Evolutionary conservation across 2,888 invertebrate species (phyloP).

Genomic region (Creontiades dilutus): DNA sequence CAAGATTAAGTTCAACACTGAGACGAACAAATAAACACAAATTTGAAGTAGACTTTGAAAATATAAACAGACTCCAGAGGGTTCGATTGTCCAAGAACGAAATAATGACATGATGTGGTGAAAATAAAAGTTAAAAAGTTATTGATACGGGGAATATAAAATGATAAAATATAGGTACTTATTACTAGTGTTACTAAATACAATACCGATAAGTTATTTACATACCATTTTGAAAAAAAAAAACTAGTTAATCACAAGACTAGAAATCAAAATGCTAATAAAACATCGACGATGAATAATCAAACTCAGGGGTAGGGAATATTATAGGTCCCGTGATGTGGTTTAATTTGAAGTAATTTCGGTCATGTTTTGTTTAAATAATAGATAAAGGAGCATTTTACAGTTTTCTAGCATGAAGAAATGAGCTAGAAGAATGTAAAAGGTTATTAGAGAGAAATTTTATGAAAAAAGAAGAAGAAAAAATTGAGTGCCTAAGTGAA

Average conservation of each 20-base stretch:
- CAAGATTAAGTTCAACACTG: not conserved
- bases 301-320: not conserved
- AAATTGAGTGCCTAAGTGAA: too few species aligned
- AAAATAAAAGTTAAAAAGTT: not conserved
- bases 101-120: not conserved
- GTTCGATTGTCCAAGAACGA: not conserved
- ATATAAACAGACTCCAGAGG: slow-evolving; percentile 19
- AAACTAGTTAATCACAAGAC: slow-evolving; percentile 68
- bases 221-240: slow-evolving; percentile 17
- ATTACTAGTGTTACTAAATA: not conserved
- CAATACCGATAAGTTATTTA: not conserved
- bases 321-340: too few species aligned
- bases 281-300: slow-evolving; percentile 70
- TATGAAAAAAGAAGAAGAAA: too few species aligned
- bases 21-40: not conserved
- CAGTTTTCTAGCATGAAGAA: too few species aligned
- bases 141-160: not conserved
- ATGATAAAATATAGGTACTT: not conserved
- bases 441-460: too few species aligned
- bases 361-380: too few species aligned
- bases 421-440: too few species aligned
- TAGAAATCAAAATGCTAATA: slow-evolving; percentile 65
- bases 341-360: too few species aligned
- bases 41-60: not conserved
- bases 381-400: too few species aligned